Evolutionary conservation across 2,797 vertebrate species (phyloP).

Genomic region (Onychomys leucogaster): DNA sequence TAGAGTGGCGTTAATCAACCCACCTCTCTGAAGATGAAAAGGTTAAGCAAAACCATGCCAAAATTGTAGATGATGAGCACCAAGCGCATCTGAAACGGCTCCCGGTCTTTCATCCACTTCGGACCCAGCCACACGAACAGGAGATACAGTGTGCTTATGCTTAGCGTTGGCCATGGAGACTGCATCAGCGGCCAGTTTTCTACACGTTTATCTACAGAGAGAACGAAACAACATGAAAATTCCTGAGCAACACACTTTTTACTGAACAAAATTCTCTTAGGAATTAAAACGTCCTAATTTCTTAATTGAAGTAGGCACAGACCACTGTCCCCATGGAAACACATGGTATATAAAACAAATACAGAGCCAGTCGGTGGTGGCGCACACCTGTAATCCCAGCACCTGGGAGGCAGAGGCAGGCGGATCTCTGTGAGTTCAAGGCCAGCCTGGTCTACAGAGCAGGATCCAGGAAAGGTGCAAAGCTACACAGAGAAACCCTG

Average conservation of each 20-base stretch:
- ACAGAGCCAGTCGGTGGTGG: too few species aligned
- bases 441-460: too few species aligned
- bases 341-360: neutral
- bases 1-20: constrained; percentile 60
- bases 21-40: constrained; percentile 99
- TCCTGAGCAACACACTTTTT: neutral
- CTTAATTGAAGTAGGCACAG: neutral
- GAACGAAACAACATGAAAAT: constrained; percentile 76
- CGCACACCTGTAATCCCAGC: too few species aligned
- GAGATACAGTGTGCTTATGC: constrained; percentile 97
- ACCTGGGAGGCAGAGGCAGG: too few species aligned
- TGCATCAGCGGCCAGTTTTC: constrained; percentile 98
- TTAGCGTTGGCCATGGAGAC: constrained; percentile 95
- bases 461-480: too few species aligned
- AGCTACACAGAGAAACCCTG: too few species aligned
- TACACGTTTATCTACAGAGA: constrained; percentile 95
- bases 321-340: neutral
- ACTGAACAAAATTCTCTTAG: neutral
- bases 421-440: too few species aligned
- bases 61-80: constrained; percentile 98
- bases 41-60: constrained; percentile 99
- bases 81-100: constrained; percentile 96
- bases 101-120: constrained; percentile 97
- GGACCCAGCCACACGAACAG: constrained; percentile 98
- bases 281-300: constrained; percentile 16